A percentile compares a stretch with the other conserved stretches of the same genome.
Conservation (phyloP, 2,888 invertebrate genomes). For the Archips crataeganus region DNA sequence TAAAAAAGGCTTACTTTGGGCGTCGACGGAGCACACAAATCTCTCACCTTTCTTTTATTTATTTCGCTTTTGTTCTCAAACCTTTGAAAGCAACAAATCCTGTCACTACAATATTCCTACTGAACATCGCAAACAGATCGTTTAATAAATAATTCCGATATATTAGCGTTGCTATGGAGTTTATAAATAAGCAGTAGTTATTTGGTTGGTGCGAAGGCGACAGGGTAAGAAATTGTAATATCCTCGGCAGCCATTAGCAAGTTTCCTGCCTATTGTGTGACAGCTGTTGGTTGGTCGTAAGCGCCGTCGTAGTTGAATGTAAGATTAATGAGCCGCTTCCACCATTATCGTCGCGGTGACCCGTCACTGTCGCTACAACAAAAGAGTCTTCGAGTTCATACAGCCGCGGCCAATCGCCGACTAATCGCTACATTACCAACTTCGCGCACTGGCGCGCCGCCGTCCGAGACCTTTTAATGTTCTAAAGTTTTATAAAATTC, state of each 20-base stretch:
- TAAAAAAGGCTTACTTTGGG: constrained; percentile 21
- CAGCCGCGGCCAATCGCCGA: constrained; percentile 54
- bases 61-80: constrained; percentile 46
- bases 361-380: constrained; percentile 67
- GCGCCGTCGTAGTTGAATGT: constrained; percentile 68
- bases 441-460: constrained; percentile 13
- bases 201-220: constrained; percentile 43
- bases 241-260: constrained; percentile 72
- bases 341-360: constrained; percentile 66
- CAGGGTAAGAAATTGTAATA: constrained; percentile 74
- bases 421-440: constrained; percentile 54
- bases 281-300: constrained; percentile 53
- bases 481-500: constrained; percentile 14
- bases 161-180: constrained; percentile 52
- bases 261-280: constrained; percentile 69
- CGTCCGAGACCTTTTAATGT: constrained; percentile 3
- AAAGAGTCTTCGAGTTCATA: constrained; percentile 57
- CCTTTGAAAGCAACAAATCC: constrained; percentile 48
- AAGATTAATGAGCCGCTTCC: constrained; percentile 76
- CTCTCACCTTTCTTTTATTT: constrained; percentile 47
- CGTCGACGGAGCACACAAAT: constrained; percentile 30
- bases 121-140: constrained; percentile 47
- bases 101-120: constrained; percentile 49
- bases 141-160: constrained; percentile 53
- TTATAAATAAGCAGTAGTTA: constrained; percentile 16